These are phyloP conservation scores for Drosophila rhopaloa DNA, from an alignment of 1,140 invertebrate species.

Conservation along the genomic window DNA sequence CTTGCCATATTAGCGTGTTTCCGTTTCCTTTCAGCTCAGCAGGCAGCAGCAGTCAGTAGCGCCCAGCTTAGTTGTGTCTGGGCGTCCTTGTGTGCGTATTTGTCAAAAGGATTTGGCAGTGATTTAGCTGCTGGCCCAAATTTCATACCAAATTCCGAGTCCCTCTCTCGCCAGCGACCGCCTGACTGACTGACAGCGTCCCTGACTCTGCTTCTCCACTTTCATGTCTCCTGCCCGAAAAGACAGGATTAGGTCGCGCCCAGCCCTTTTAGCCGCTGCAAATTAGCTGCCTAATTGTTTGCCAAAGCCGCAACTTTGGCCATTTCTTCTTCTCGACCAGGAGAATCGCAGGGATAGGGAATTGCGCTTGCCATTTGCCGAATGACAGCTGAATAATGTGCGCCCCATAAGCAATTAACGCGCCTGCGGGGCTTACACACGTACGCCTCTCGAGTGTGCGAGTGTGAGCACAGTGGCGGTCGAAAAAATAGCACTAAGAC, in stretches of 20 bases:
- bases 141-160: slow-evolving; percentile 50
- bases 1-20: slow-evolving; percentile 76
- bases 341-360: background rate
- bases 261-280: slow-evolving; percentile 54
- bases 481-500: background rate
- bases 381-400: slow-evolving; percentile 82
- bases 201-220: slow-evolving; percentile 7
- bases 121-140: slow-evolving; percentile 74
- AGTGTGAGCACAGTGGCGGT: slow-evolving; percentile 7
- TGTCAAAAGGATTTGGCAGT: slow-evolving; percentile 79
- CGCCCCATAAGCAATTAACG: slow-evolving; percentile 80
- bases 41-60: slow-evolving; percentile 28
- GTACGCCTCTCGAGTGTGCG: slow-evolving; percentile 27
- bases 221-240: background rate
- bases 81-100: slow-evolving; percentile 68
- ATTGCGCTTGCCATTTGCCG: slow-evolving; percentile 41
- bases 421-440: slow-evolving; percentile 69
- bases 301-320: slow-evolving; percentile 78
- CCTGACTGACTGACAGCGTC: slow-evolving; percentile 51
- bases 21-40: slow-evolving; percentile 57
- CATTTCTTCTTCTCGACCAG: slow-evolving; percentile 59
- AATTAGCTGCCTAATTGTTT: slow-evolving; percentile 83
- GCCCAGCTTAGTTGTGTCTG: slow-evolving; percentile 45
- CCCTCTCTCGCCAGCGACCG: slow-evolving; percentile 5
- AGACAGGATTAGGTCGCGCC: slow-evolving; percentile 66